Percentiles rank a stretch among this genome's conserved stretches.
phyloP scores from a whole-genome alignment of 2,797 vertebrate genomes.

The Lutjanus argentimaculatus region DNA sequence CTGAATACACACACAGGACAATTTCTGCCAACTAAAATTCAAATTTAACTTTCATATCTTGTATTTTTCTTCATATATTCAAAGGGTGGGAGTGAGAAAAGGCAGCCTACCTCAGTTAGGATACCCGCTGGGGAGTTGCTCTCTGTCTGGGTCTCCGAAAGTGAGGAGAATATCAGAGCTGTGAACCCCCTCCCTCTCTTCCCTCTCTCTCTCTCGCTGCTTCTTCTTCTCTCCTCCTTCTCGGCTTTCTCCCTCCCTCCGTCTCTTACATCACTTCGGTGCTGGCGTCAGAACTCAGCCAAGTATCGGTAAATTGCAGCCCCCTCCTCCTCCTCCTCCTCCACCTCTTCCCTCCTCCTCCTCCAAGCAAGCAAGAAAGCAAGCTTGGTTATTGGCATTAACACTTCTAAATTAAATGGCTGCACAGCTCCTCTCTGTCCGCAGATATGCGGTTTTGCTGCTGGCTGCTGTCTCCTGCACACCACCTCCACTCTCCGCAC shows the following conservation, averaged over 20 bases:
- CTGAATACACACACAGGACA: too few relatives aligned
- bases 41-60: background rate
- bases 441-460: constrained; percentile 9
- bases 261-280: constrained; percentile 83
- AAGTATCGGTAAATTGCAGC: constrained; percentile 75
- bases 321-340: constrained; percentile 1
- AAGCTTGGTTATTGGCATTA: constrained; percentile 67
- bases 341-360: constrained; percentile 1
- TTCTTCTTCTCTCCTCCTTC: constrained; percentile 57
- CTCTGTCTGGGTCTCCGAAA: constrained; percentile 79
- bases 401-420: constrained; percentile 71
- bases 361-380: constrained; percentile 32
- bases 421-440: constrained; percentile 59
- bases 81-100: constrained; percentile 39
- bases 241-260: constrained; percentile 65
- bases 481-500: background rate
- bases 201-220: constrained; percentile 44
- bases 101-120: constrained; percentile 72
- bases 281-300: constrained; percentile 83
- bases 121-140: constrained; percentile 67
- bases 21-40: background rate
- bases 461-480: background rate
- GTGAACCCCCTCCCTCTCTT: constrained; percentile 38
- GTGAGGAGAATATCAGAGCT: constrained; percentile 77
- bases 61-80: background rate